Percentiles rank a stretch among this genome's conserved stretches.
Evolutionary conservation across 2,113 vertebrate genomes (phyloP).

Genomic region (Oceanites oceanicus): DNA sequence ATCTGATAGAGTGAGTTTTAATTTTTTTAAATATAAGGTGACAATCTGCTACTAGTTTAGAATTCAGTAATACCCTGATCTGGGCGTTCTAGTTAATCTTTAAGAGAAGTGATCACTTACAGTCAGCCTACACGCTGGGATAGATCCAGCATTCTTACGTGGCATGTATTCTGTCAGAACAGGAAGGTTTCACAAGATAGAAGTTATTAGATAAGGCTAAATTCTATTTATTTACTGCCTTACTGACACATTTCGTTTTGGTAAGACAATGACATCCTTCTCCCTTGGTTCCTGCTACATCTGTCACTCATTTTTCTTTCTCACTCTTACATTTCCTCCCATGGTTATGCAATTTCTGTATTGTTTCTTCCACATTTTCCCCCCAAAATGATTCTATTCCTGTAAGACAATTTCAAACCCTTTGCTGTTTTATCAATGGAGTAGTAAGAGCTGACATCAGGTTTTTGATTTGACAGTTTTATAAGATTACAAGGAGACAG

Average conservation of each 20-base stretch:
- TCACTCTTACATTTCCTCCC: neutral
- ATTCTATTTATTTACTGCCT: neutral
- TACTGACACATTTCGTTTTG: neutral
- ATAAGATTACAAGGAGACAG: neutral
- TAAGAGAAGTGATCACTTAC: neutral
- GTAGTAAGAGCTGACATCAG: neutral
- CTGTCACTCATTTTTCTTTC: neutral
- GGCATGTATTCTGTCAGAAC: neutral
- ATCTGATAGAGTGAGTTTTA: fast-evolving
- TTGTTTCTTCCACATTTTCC: neutral
- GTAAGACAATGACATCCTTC: neutral
- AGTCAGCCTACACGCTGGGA: neutral
- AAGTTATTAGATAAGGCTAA: neutral
- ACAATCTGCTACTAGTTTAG: neutral
- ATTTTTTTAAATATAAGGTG: neutral
- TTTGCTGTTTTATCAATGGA: neutral
- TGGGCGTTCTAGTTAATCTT: neutral
- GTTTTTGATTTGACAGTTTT: neutral
- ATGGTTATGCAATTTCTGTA: neutral
- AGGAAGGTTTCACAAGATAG: neutral
- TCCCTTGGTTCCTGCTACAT: neutral
- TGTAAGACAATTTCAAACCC: neutral
- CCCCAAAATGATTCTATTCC: neutral
- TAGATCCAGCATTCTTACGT: neutral
- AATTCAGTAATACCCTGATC: neutral